Evolutionary conservation across 2,797 vertebrate species (phyloP).

Genomic region (Paramormyrops hopkinsi): DNA sequence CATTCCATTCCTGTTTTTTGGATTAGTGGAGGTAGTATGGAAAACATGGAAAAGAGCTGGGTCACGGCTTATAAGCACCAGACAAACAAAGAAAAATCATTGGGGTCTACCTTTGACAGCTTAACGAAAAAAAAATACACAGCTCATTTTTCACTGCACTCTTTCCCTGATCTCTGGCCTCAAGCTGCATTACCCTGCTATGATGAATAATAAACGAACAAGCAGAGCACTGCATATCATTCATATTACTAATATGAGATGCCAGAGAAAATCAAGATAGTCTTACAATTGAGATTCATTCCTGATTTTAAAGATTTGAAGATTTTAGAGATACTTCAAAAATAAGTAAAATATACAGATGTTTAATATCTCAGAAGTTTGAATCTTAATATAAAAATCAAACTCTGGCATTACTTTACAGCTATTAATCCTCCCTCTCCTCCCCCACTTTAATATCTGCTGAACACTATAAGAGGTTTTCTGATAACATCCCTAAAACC

Average conservation of each 20-base stretch:
- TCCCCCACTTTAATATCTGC: neutral
- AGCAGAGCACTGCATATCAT: neutral
- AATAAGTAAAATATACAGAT: neutral
- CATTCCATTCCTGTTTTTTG: neutral
- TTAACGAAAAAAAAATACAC: neutral
- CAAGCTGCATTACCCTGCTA: neutral
- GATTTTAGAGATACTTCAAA: neutral
- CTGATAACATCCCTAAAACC: neutral
- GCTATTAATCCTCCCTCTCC: neutral
- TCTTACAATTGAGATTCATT: neutral
- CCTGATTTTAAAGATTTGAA: neutral
- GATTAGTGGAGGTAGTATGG: neutral
- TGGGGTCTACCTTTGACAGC: neutral
- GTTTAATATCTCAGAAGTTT: neutral
- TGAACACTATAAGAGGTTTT: neutral
- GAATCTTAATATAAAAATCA: neutral
- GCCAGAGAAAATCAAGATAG: neutral
- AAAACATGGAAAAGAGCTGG: neutral
- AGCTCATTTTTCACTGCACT: neutral
- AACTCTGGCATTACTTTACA: neutral
- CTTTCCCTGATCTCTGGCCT: neutral
- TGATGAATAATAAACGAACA: neutral
- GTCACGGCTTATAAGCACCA: neutral
- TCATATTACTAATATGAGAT: neutral
- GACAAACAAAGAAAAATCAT: neutral